These are phyloP conservation scores for Acipenser oxyrinchus DNA, from an alignment of 2,797 vertebrate genomes.

Conservation along the genomic window DNA sequence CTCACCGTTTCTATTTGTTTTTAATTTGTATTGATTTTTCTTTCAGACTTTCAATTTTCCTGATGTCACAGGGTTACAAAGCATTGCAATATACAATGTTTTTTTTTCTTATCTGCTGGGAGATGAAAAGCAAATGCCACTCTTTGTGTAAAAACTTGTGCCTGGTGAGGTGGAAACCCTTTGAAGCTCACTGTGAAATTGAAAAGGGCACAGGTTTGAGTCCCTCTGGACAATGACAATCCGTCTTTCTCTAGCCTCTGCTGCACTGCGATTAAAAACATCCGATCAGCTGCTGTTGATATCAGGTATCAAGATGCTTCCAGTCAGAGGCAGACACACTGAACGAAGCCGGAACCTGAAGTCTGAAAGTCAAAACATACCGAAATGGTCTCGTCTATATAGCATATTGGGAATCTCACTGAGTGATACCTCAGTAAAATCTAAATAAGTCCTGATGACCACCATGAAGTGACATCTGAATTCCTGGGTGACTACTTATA, in stretches of 20 bases:
- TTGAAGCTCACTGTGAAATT: conserved; percentile 59
- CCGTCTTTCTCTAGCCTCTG: conserved; percentile 50
- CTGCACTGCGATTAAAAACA: conserved; percentile 62
- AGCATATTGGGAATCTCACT: too few species aligned
- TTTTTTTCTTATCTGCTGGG: conserved; percentile 46
- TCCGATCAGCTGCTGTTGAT: conserved; percentile 55
- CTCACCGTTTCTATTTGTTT: conserved; percentile 69
- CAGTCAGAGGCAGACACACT: conserved; percentile 38
- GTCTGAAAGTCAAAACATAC: too few species aligned
- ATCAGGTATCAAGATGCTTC: conserved; percentile 42
- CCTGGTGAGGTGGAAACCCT: conserved; percentile 57
- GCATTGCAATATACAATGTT: conserved; percentile 61
- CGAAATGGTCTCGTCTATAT: too few species aligned
- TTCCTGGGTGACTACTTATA: too few species aligned
- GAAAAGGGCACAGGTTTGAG: conserved; percentile 72
- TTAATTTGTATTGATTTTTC: conserved; percentile 80
- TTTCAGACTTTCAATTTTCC: conserved; percentile 62
- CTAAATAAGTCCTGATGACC: too few species aligned
- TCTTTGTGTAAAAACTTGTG: conserved; percentile 59
- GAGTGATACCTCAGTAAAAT: too few species aligned
- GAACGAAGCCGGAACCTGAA: too few species aligned
- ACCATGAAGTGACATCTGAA: too few species aligned
- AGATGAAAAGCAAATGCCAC: conserved; percentile 63
- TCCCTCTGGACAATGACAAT: conserved; percentile 63
- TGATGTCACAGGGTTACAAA: conserved; percentile 62